A percentile compares a stretch with the other conserved stretches of the same genome.
Conservation (phyloP, 2,888 invertebrate species). For the Scotopteryx bipunctaria region DNA sequence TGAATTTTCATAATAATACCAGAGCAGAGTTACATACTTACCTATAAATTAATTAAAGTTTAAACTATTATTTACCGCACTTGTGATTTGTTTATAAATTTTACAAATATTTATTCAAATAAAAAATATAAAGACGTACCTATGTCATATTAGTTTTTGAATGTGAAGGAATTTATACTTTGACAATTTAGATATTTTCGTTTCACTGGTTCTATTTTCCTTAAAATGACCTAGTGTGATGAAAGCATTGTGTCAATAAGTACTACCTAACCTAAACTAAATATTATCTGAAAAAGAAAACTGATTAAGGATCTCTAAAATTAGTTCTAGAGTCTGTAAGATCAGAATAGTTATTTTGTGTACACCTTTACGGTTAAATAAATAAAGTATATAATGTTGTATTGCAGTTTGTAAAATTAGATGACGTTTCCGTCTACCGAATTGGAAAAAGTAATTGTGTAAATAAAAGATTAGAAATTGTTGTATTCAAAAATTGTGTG, state of each 20-base stretch:
- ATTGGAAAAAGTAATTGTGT: conserved; percentile 35
- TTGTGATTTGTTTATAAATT: conserved; percentile 21
- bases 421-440: conserved; percentile 15
- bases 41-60: neutral
- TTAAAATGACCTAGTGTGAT: neutral
- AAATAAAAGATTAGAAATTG: conserved; percentile 36
- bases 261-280: neutral
- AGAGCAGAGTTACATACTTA: conserved; percentile 7
- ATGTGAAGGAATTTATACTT: neutral
- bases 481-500: conserved; percentile 32
- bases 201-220: conserved; percentile 1
- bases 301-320: conserved; percentile 1
- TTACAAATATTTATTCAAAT: conserved; percentile 2
- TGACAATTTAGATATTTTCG: neutral
- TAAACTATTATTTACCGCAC: conserved; percentile 9
- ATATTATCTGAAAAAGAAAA: neutral
- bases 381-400: conserved; percentile 3
- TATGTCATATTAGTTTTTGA: conserved; percentile 9
- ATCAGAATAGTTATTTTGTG: conserved; percentile 63
- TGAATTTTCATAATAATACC: conserved; percentile 18
- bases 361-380: conserved; percentile 49
- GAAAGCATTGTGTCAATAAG: neutral
- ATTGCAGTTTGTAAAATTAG: conserved; percentile 19
- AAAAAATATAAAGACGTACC: neutral
- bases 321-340: conserved; percentile 30